These are phyloP conservation scores for Empis livida DNA, from an alignment of 2,888 invertebrate genomes.

Conservation along the genomic window DNA sequence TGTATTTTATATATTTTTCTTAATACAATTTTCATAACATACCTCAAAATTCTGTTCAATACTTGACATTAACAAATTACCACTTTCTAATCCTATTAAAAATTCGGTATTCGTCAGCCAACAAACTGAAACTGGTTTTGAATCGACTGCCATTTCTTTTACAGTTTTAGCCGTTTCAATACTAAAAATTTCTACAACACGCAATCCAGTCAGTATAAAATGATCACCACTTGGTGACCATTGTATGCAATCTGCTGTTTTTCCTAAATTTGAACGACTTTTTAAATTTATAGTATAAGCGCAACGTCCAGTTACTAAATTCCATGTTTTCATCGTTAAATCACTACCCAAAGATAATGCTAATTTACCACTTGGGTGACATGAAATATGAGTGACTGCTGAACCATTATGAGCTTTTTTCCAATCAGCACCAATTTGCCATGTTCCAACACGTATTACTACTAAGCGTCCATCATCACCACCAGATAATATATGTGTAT, in stretches of 20 bases:
- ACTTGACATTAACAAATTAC: conserved; percentile 42
- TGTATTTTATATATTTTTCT: too few relatives aligned
- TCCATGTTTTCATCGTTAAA: conserved; percentile 80
- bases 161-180: conserved; percentile 63
- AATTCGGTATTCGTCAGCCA: conserved; percentile 54
- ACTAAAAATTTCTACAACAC: conserved; percentile 65
- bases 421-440: conserved; percentile 77
- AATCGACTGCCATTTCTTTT: conserved; percentile 50
- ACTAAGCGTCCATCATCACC: conserved; percentile 77
- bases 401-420: conserved; percentile 69
- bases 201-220: conserved; percentile 62
- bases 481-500: conserved; percentile 67
- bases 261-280: conserved; percentile 42
- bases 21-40: too few relatives aligned
- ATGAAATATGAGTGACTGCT: conserved; percentile 57
- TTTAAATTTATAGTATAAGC: conserved; percentile 82
- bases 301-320: conserved; percentile 78
- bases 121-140: conserved; percentile 54
- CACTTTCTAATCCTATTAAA: conserved; percentile 62
- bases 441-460: conserved; percentile 68
- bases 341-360: conserved; percentile 79
- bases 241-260: conserved; percentile 36
- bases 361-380: conserved; percentile 83
- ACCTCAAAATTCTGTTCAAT: too few relatives aligned
- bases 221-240: conserved; percentile 69